Conservation (phyloP, 92 coral and sea anemone genomes). For the Isaurus tuberculatus region DNA sequence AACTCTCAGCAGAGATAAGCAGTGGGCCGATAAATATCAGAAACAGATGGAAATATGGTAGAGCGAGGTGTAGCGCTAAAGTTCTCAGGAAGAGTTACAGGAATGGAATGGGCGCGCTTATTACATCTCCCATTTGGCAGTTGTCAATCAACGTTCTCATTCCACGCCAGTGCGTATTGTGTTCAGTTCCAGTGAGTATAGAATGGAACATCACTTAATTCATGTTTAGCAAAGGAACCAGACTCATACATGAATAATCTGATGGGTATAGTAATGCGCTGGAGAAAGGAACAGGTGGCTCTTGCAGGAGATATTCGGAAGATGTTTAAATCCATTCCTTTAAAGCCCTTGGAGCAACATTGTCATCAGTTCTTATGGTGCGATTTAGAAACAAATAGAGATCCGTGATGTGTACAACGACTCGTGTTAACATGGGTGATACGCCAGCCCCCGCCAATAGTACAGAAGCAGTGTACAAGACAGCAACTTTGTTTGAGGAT, state of each 20-base stretch:
- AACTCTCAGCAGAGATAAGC: constrained; percentile 58
- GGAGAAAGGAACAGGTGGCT: constrained; percentile 45
- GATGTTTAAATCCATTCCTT: constrained; percentile 45
- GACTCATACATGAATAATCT: constrained; percentile 50
- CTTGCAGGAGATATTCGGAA: constrained; percentile 52
- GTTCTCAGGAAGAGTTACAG: constrained; percentile 50
- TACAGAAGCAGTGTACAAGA: no score
- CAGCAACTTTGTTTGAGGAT: constrained; percentile 53
- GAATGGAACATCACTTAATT: constrained; percentile 54
- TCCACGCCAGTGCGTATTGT: constrained; percentile 73
- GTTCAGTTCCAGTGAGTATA: constrained; percentile 64
- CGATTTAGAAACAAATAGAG: constrained; percentile 42
- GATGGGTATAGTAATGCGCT: constrained; percentile 56
- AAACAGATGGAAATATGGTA: constrained; percentile 33
- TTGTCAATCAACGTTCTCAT: constrained; percentile 60
- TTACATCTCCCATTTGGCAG: constrained; percentile 75
- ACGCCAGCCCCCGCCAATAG: constrained; percentile 66
- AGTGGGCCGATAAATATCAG: constrained; percentile 67
- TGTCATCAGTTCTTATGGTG: constrained; percentile 55
- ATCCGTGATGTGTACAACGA: no score
- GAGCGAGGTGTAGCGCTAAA: constrained; percentile 68
- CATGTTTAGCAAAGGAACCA: constrained; percentile 70
- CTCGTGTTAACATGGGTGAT: no score
- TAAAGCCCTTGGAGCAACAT: background rate
- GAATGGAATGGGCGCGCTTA: constrained; percentile 62